Percentiles rank a stretch among this genome's conserved stretches.
These are phyloP conservation scores for Mycetomoellerius zeteki DNA, from an alignment of 1,140 invertebrate species.

Conservation along the genomic window DNA sequence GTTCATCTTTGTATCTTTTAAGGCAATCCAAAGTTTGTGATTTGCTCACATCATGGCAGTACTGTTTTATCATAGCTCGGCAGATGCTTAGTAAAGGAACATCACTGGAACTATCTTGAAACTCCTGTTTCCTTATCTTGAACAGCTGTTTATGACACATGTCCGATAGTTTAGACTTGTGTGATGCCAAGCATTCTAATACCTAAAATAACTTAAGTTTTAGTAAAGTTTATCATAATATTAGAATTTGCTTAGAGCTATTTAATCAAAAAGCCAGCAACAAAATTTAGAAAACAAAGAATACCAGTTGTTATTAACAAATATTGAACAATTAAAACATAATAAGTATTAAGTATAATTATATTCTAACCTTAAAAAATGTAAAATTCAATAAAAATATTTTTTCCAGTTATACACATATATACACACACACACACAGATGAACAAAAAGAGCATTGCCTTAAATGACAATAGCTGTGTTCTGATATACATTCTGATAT, in stretches of 20 bases:
- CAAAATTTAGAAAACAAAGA: background rate
- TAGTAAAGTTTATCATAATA: background rate
- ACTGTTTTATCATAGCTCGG: constrained; percentile 94
- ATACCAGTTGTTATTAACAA: background rate
- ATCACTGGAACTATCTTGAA: constrained; percentile 94
- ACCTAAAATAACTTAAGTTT: constrained; percentile 87
- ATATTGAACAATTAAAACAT: constrained; percentile 21
- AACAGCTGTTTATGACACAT: constrained; percentile 94
- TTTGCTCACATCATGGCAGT: constrained; percentile 91
- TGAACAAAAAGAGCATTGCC: background rate
- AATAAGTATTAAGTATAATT: background rate
- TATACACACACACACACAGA: background rate
- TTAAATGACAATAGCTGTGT: background rate
- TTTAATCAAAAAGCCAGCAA: background rate
- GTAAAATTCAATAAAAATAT: constrained; percentile 16
- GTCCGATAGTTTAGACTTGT: constrained; percentile 90
- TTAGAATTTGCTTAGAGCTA: background rate
- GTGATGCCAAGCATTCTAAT: constrained; percentile 94
- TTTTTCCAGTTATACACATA: background rate
- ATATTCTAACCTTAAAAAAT: background rate
- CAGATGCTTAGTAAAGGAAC: constrained; percentile 94
- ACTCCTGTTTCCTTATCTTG: constrained; percentile 94
- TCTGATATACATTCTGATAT: too few relatives aligned
- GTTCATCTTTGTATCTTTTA: constrained; percentile 93
- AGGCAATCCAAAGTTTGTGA: constrained; percentile 91